Evolutionary conservation across 2,113 vertebrate species (phyloP).

Genomic region (Rynchops niger): DNA sequence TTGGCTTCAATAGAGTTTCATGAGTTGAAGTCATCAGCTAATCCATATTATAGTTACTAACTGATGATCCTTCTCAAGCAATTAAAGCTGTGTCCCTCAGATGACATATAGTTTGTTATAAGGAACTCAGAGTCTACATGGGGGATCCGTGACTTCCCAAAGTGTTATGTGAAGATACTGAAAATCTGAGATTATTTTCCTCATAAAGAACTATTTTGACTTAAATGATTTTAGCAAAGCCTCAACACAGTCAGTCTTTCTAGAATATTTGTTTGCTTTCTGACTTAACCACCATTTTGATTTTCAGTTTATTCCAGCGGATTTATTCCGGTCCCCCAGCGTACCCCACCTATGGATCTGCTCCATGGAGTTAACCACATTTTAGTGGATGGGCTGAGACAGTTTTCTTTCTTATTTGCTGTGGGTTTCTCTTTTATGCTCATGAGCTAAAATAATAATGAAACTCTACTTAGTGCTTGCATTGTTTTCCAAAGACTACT

Average conservation of each 20-base stretch:
- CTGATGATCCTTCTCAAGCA: constrained; percentile 21
- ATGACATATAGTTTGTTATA: neutral
- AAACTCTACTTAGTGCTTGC: constrained; percentile 60
- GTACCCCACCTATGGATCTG: neutral
- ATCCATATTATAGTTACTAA: constrained; percentile 33
- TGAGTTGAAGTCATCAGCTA: constrained; percentile 34
- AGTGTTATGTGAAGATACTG: neutral
- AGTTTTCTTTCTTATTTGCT: constrained; percentile 28
- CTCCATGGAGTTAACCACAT: neutral
- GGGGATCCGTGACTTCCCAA: neutral
- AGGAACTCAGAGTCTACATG: neutral
- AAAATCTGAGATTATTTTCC: neutral
- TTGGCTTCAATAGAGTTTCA: constrained; percentile 14
- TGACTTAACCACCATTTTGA: neutral
- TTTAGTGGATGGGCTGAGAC: neutral
- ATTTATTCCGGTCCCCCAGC: neutral
- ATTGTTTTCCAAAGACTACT: constrained; percentile 58
- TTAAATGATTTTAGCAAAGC: neutral
- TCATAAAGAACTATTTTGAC: neutral
- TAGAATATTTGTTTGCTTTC: neutral
- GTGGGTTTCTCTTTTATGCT: neutral
- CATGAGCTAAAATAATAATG: constrained; percentile 44
- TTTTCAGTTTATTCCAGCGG: neutral
- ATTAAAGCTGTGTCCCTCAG: constrained; percentile 1
- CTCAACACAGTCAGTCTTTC: neutral